A percentile compares a stretch with the other conserved stretches of the same genome.
phyloP scores from a whole-genome alignment of 2,113 vertebrate species.

The Galbula dea region DNA sequence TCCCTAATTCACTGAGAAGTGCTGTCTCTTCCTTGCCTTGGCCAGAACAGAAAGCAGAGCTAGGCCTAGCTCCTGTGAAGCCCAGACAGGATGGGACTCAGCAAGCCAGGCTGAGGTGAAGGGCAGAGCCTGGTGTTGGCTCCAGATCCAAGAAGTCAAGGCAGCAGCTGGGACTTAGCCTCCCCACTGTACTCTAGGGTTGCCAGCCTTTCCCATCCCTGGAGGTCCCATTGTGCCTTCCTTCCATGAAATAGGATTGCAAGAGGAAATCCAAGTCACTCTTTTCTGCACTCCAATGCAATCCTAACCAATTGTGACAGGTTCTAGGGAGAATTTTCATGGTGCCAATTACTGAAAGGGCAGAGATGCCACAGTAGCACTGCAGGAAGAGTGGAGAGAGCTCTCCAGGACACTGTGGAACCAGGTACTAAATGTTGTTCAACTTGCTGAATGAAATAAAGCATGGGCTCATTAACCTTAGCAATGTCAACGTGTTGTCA shows the following conservation, averaged over 20 bases:
- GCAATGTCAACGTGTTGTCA: conserved; percentile 77
- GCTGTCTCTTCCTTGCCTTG: neutral
- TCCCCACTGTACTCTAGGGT: neutral
- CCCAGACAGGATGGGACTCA: neutral
- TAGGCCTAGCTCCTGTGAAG: neutral
- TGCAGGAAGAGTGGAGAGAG: conserved; percentile 63
- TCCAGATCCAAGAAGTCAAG: neutral
- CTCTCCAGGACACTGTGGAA: conserved; percentile 69
- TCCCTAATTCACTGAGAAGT: neutral
- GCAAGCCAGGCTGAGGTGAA: neutral
- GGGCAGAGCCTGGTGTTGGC: neutral
- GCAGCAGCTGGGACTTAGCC: neutral
- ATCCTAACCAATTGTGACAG: conserved; percentile 69
- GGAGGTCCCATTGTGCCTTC: neutral
- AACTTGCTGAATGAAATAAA: conserved; percentile 71
- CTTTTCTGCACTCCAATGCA: conserved; percentile 29
- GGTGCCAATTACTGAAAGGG: conserved; percentile 77
- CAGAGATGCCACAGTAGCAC: conserved; percentile 66
- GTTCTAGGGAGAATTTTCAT: conserved; percentile 65
- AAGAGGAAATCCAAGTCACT: conserved; percentile 16
- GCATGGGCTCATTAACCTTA: conserved; percentile 76
- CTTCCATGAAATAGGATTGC: neutral
- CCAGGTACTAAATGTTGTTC: conserved; percentile 77
- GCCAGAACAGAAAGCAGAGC: neutral
- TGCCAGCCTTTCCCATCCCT: neutral